Percentiles rank a stretch among this genome's conserved stretches.
Conservation (phyloP, 2,797 vertebrate genomes). For the Lacerta bilineata region DNA sequence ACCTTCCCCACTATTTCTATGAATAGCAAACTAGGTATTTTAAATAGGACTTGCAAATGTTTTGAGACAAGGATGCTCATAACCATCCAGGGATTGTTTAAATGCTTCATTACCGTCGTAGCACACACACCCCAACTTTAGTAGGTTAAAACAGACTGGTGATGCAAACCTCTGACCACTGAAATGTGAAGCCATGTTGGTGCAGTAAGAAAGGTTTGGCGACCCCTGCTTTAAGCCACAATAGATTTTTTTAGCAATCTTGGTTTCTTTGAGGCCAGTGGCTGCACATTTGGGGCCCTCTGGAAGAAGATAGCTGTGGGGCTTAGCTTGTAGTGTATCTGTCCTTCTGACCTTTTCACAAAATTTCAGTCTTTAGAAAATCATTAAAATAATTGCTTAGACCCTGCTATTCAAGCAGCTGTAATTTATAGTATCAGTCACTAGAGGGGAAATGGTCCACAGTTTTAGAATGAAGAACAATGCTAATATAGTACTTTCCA, state of each 20-base stretch:
- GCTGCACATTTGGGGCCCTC: conserved; percentile 8
- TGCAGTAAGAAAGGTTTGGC: too few relatives aligned
- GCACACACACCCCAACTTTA: too few relatives aligned
- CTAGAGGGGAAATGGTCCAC: conserved; percentile 68
- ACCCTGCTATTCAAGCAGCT: conserved; percentile 32
- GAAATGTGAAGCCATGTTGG: neutral
- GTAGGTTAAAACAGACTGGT: neutral
- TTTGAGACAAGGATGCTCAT: neutral
- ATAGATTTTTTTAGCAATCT: conserved; percentile 3
- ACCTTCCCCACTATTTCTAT: conserved; percentile 6
- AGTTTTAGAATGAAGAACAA: too few relatives aligned
- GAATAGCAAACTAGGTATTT: conserved; percentile 10
- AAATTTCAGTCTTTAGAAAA: neutral
- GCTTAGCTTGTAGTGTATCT: neutral
- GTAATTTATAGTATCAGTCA: conserved; percentile 63
- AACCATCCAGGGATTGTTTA: too few relatives aligned
- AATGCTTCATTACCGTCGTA: too few relatives aligned
- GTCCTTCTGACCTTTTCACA: neutral
- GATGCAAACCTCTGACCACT: neutral
- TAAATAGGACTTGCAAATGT: neutral
- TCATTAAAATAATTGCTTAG: conserved; percentile 41
- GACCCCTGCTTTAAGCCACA: neutral
- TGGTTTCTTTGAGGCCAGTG: conserved; percentile 17
- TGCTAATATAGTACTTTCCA: too few relatives aligned
- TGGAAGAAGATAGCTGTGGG: neutral